Conservation (phyloP, 2,797 vertebrate genomes). For the Cyclopterus lumpus region DNA sequence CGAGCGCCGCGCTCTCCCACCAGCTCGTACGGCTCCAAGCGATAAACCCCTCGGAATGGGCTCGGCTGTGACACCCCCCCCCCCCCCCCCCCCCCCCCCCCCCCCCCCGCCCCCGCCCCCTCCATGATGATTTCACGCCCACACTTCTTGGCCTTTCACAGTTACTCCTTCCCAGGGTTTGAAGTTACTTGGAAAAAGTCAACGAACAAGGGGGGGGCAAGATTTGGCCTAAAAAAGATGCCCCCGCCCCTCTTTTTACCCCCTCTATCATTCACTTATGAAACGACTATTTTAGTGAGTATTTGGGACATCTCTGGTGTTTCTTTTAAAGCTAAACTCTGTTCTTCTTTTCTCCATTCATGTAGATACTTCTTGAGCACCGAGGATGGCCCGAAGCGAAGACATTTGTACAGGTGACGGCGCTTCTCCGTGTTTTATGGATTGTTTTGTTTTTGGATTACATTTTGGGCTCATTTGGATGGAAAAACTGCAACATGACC, state of each 20-base stretch:
- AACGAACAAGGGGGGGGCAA: neutral
- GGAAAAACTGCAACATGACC: neutral
- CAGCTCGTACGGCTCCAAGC: too few species aligned
- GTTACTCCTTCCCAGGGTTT: neutral
- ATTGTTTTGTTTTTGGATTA: neutral
- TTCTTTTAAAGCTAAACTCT: neutral
- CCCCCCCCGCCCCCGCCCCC: too few species aligned
- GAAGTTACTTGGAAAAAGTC: neutral
- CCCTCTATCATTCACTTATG: slow-evolving; percentile 29
- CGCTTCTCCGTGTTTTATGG: neutral
- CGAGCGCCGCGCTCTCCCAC: too few species aligned
- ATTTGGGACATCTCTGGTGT: neutral
- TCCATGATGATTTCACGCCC: too few species aligned
- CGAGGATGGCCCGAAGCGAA: slow-evolving; percentile 90
- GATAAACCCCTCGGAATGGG: too few species aligned
- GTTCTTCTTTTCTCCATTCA: neutral
- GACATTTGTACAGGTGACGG: slow-evolving; percentile 94
- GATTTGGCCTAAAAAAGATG: slow-evolving; percentile 27
- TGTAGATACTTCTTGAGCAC: slow-evolving; percentile 96
- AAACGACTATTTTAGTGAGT: slow-evolving; percentile 30
- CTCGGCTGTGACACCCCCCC: too few species aligned
- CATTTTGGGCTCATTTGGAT: neutral
- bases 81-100: too few species aligned
- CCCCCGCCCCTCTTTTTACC: too few species aligned
- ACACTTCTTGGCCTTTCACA: neutral